Evolutionary conservation across 1,140 invertebrate genomes (phyloP).

Genomic region (Heliconius nattereri): DNA sequence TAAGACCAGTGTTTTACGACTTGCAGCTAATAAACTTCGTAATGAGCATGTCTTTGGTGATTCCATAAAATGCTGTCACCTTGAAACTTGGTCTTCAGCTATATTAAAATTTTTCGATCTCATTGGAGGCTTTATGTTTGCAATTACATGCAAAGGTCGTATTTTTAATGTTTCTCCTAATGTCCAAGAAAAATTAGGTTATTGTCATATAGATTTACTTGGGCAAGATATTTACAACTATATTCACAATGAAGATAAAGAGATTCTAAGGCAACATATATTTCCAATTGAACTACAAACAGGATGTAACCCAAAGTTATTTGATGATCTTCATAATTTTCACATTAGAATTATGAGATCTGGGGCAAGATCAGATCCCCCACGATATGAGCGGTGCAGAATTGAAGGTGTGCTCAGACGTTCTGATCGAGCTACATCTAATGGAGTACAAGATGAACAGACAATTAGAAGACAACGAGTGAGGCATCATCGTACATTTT

Average conservation of each 20-base stretch:
- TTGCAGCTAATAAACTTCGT: conserved; percentile 90
- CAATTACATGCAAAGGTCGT: conserved; percentile 90
- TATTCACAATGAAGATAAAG: conserved; percentile 90
- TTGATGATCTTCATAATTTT: conserved; percentile 80
- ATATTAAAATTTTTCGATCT: conserved; percentile 82
- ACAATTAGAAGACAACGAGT: conserved; percentile 80
- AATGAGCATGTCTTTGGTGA: conserved; percentile 82
- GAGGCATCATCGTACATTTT: conserved; percentile 77
- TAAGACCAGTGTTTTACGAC: conserved; percentile 93
- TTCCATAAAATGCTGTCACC: conserved; percentile 71
- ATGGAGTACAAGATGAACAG: conserved; percentile 76
- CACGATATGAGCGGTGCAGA: conserved; percentile 87
- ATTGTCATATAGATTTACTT: conserved; percentile 92
- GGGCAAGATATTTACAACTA: conserved; percentile 92
- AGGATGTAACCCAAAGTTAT: conserved; percentile 58
- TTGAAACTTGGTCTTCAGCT: conserved; percentile 71
- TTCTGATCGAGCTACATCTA: conserved; percentile 79
- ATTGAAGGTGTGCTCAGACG: conserved; percentile 82
- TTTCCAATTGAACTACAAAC: conserved; percentile 80
- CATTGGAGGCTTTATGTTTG: conserved; percentile 88
- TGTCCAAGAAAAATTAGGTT: conserved; percentile 91
- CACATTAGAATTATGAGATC: conserved; percentile 84
- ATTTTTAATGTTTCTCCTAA: conserved; percentile 93
- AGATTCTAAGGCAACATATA: conserved; percentile 87
- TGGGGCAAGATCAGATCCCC: conserved; percentile 85